Conservation (phyloP, 2,888 invertebrate species). For the Crocallis elinguaria region DNA sequence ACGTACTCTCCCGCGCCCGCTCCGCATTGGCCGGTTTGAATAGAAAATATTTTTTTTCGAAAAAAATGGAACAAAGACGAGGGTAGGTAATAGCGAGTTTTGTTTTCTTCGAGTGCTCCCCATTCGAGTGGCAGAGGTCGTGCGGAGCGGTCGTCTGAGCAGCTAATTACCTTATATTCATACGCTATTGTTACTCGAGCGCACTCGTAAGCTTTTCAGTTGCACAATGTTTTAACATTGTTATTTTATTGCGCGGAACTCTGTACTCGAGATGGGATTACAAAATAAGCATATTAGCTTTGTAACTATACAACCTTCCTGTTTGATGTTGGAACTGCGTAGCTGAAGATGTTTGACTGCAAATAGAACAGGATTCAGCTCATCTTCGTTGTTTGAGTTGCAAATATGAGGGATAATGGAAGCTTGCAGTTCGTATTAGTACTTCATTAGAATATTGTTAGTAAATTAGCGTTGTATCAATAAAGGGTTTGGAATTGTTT, state of each 20-base stretch:
- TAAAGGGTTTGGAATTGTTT: conserved; percentile 1
- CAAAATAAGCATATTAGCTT: conserved; percentile 76
- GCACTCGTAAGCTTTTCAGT: conserved; percentile 63
- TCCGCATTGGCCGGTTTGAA: conserved; percentile 82
- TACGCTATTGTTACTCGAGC: conserved; percentile 68
- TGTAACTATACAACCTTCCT: conserved; percentile 64
- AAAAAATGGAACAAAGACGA: conserved; percentile 75
- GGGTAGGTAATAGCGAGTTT: conserved; percentile 83
- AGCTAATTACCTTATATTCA: conserved; percentile 75
- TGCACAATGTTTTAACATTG: conserved; percentile 75
- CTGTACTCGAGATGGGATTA: conserved; percentile 59
- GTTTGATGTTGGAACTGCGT: conserved; percentile 58
- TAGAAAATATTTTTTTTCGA: conserved; percentile 77
- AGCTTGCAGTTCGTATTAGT: conserved; percentile 23
- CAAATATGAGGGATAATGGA: conserved; percentile 32
- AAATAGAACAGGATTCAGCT: conserved; percentile 44
- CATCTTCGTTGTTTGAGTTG: conserved; percentile 37
- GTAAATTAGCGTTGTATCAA: conserved; percentile 9
- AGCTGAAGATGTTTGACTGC: conserved; percentile 52
- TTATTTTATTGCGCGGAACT: conserved; percentile 72
- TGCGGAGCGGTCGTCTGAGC: conserved; percentile 74
- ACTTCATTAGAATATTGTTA: conserved; percentile 24
- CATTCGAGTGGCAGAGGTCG: conserved; percentile 73
- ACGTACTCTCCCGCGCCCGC: conserved; percentile 75
- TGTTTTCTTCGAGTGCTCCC: conserved; percentile 81